Percentiles rank a stretch among this genome's conserved stretches.
Evolutionary conservation across 2,113 vertebrate genomes (phyloP).

Genomic region (Procavia capensis): DNA sequence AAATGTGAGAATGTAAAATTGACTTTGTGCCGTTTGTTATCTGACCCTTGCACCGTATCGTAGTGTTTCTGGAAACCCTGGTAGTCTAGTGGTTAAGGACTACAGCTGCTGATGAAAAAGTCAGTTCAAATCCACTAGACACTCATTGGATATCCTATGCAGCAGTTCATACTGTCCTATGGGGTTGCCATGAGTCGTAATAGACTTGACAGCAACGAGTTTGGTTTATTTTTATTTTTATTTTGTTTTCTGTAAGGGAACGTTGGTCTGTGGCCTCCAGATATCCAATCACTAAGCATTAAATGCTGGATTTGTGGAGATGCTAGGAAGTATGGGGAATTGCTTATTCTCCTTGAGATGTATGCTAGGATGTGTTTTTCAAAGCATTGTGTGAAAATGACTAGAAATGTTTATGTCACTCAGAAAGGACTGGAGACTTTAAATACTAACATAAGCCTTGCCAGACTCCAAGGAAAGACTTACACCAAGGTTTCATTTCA

Average conservation of each 20-base stretch:
- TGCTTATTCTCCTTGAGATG: background rate
- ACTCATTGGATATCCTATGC: too few relatives aligned
- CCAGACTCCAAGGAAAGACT: background rate
- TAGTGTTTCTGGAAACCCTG: too few relatives aligned
- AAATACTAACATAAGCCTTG: slow-evolving; percentile 12
- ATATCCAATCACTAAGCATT: background rate
- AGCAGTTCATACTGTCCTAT: too few relatives aligned
- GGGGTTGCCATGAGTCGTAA: too few relatives aligned
- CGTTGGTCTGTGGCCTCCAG: background rate
- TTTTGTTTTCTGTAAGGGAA: background rate
- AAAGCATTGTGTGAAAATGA: slow-evolving; percentile 27
- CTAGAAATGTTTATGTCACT: background rate
- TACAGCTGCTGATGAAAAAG: too few relatives aligned
- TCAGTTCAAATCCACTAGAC: too few relatives aligned
- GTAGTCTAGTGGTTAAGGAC: too few relatives aligned
- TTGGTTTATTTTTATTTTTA: too few relatives aligned
- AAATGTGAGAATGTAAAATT: background rate
- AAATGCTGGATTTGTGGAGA: background rate
- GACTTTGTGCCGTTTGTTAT: background rate
- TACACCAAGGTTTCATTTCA: background rate
- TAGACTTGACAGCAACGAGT: too few relatives aligned
- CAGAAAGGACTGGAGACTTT: background rate
- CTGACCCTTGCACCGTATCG: background rate
- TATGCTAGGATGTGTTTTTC: background rate
- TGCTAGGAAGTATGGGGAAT: background rate